Evolutionary conservation across 2,797 vertebrate species (phyloP).

Genomic region (Anabas testudineus): DNA sequence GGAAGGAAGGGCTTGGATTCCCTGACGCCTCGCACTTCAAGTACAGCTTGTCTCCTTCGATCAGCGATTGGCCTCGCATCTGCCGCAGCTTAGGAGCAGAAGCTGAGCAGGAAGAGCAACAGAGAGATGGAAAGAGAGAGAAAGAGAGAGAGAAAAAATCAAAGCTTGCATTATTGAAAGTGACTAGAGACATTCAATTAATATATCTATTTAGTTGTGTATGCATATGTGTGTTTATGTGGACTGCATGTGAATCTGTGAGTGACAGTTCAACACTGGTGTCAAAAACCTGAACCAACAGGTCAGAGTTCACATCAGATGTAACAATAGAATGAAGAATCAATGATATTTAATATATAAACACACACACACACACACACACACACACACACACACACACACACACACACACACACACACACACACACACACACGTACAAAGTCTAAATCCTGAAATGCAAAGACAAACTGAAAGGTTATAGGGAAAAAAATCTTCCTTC

Average conservation of each 20-base stretch:
- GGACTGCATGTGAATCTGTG: conserved; percentile 23
- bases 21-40: conserved; percentile 95
- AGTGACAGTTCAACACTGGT: conserved; percentile 28
- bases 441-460: conserved; percentile 50
- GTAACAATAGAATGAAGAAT: conserved; percentile 26
- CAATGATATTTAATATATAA: conserved; percentile 21
- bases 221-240: neutral
- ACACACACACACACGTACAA: conserved; percentile 3
- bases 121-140: conserved; percentile 8
- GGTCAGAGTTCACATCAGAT: conserved; percentile 43
- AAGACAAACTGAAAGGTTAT: conserved; percentile 42
- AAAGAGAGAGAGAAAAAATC: conserved; percentile 15
- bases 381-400: conserved; percentile 1
- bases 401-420: conserved; percentile 2
- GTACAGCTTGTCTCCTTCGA: conserved; percentile 92
- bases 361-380: conserved; percentile 2
- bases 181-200: conserved; percentile 39
- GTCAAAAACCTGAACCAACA: conserved; percentile 22
- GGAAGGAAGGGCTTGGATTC: conserved; percentile 93
- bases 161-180: conserved; percentile 56
- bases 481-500: conserved; percentile 27
- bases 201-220: conserved; percentile 30
- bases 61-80: conserved; percentile 90
- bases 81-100: conserved; percentile 92
- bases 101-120: conserved; percentile 78